Percentiles rank a stretch among this genome's conserved stretches.
Evolutionary conservation across 2,888 invertebrate genomes (phyloP).

Genomic region (Drosophila rellima): DNA sequence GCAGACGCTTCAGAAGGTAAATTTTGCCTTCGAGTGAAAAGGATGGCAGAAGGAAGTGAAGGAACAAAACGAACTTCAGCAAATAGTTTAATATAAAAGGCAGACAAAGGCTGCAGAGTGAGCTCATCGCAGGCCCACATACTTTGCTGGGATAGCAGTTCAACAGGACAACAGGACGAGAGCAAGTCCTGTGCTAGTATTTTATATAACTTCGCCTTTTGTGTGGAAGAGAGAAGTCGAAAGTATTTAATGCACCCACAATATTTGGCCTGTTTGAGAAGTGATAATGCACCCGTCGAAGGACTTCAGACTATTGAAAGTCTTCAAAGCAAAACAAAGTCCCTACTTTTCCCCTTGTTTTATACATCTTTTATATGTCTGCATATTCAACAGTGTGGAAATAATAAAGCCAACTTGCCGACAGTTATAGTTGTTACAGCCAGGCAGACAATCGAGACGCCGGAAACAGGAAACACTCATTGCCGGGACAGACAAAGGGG

Average conservation of each 20-base stretch:
- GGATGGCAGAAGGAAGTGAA: conserved; percentile 8
- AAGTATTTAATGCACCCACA: conserved; percentile 74
- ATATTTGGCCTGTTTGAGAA: conserved; percentile 60
- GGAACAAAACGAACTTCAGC: conserved; percentile 15
- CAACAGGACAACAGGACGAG: conserved; percentile 11
- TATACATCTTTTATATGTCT: conserved; percentile 45
- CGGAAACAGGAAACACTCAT: conserved; percentile 75
- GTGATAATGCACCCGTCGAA: conserved; percentile 70
- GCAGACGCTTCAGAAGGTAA: conserved; percentile 38
- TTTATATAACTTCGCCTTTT: conserved; percentile 37
- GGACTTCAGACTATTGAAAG: conserved; percentile 21
- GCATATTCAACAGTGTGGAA: conserved; percentile 80
- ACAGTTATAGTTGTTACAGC: conserved; percentile 74
- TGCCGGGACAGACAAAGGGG: conserved; percentile 55
- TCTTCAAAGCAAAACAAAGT: conserved; percentile 71
- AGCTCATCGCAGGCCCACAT: conserved; percentile 49
- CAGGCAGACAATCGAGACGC: conserved; percentile 64
- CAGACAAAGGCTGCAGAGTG: conserved; percentile 62
- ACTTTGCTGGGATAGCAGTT: conserved; percentile 29
- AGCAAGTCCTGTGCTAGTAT: conserved; percentile 32
- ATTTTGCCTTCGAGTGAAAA: conserved; percentile 28
- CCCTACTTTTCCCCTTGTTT: conserved; percentile 8
- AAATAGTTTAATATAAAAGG: conserved; percentile 75
- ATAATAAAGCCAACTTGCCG: conserved; percentile 81
- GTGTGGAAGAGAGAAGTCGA: conserved; percentile 38